Evolutionary conservation across 2,797 vertebrate genomes (phyloP), one percentile per base, ranked within the genome.

Genomic region (Cyclopterus lumpus): DNA sequence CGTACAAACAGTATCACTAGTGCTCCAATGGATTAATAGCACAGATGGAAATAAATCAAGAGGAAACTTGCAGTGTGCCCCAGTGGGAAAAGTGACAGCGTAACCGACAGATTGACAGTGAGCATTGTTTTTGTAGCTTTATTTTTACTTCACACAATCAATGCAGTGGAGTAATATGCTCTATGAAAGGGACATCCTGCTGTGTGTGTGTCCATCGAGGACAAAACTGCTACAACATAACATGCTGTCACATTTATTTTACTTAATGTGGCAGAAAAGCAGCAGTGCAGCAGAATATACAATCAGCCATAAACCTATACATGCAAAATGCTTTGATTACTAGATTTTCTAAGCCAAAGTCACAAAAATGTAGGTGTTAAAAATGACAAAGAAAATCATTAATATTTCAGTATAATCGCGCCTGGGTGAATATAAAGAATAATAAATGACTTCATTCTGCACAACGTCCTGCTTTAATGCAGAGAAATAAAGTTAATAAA

Each of bases 141-240:
- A 40, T 79, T 86, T 44, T 69, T 48, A 67, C 65, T 20, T 30
- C 80, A 54, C 55, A 58, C 67, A 73, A 83, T 85, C 71, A 77
- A 58, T 73, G 70, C 24, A 0, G 48, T 44, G 79, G 70, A 79
- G 49, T 82, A 81, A 87, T 83, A 22, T 28, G 62, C 16, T 40
- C 14, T 63, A 65, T 24, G 28, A 74, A 20, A 60, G 28, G 32
- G 44, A 32, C 70, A n/a, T 75, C 77, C 67, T 4, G 32, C 80
- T n/a, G n/a, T 77, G 73, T 28, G 46, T 38, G 24, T 24, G 32
- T 82, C 61, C 65, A 30, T 4, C 1, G 6, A 78, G 40, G 76
- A 77, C 55, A 36, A 9, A 81, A 54, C 46, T 28, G 24, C 49
- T n/a, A 20, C 62, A 70, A 71, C 59, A 74, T 30, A 64, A 71